These are phyloP conservation scores for Manacus vitellinus DNA, from an alignment of 2,113 vertebrate species.

Conservation along the genomic window DNA sequence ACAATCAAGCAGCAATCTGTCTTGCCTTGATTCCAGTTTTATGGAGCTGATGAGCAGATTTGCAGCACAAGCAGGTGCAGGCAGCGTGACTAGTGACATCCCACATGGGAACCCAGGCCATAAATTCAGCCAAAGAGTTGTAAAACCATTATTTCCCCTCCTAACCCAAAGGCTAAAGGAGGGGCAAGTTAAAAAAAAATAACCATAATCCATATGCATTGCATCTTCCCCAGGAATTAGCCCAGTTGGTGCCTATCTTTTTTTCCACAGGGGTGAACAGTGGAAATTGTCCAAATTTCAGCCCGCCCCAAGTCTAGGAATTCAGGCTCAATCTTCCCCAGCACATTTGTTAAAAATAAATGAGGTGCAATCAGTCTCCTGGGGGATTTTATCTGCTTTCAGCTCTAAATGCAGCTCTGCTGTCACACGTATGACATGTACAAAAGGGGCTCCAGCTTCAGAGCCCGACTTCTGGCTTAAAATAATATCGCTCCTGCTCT, in stretches of 20 bases:
- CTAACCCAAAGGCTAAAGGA: neutral
- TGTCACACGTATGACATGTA: neutral
- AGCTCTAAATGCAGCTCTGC: conserved; percentile 62
- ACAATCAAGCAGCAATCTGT: neutral
- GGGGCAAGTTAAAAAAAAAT: neutral
- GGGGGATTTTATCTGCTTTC: conserved; percentile 17
- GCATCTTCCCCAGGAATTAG: neutral
- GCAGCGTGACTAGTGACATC: neutral
- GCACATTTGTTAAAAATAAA: conserved; percentile 21
- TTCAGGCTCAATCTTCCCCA: neutral
- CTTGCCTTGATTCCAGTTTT: neutral
- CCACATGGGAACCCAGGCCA: neutral
- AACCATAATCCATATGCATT: neutral
- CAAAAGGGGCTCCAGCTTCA: neutral
- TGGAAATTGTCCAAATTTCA: neutral
- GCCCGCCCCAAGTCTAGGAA: neutral
- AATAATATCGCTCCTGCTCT: neutral
- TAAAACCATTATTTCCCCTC: neutral
- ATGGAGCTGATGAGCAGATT: neutral
- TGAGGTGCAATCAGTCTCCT: neutral
- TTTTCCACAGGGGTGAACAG: neutral
- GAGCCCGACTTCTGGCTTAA: conserved; percentile 13
- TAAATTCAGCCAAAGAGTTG: neutral
- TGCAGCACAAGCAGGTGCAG: neutral
- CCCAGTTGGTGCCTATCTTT: neutral